Base-by-base conservation (phyloP, 2,888 invertebrate genomes). In the Protonemura montana region DNA sequence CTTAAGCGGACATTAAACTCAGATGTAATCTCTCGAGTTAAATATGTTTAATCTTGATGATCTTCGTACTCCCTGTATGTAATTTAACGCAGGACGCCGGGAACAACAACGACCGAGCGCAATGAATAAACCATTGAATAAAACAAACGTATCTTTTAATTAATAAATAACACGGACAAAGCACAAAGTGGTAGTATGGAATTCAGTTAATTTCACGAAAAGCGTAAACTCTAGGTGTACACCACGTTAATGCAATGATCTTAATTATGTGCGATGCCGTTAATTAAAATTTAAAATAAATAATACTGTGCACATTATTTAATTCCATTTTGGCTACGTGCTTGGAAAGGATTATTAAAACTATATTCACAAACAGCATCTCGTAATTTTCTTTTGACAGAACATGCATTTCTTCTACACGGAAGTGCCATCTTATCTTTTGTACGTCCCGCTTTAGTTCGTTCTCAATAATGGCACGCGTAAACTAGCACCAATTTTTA, bases 11-110 rank as follows among this genome's bases (percentile, higher is more conserved):
- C 59, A 59, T 59, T 35, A 59, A 59, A 59, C 13, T 59, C 59
- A 10, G 59, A 59, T 59, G 59, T 10, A 21, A 59, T 59, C 59
- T 59, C 59, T 10, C 59, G 21, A 59, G 59, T 59, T 10, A 59
- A 59, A 59, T 59, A 59, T 59, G 59, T 59, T 59, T 59, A 59
- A 59, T 59, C 59, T 59, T 21, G 59, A 59, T 59, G 59, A 59
- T 59, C 59, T 59, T 21, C 59, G 21, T 21, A 21, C 59, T 7
- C 59, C 16, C 59, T 59, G 59, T 59, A 13, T 21, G 59, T 59
- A 59, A 59, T 59, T 59, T 21, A 10, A 21, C 59, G 59, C 59
- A 7, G 21, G 21, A 21, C 59, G 59, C 1, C 59, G 3, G 35
- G 16, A 59, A 59, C 59, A 59, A 59, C 59, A 59, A 21, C 7